These are phyloP conservation scores for Sebastes vulpes DNA, from an alignment of 2,797 vertebrate species.

Conservation along the genomic window DNA sequence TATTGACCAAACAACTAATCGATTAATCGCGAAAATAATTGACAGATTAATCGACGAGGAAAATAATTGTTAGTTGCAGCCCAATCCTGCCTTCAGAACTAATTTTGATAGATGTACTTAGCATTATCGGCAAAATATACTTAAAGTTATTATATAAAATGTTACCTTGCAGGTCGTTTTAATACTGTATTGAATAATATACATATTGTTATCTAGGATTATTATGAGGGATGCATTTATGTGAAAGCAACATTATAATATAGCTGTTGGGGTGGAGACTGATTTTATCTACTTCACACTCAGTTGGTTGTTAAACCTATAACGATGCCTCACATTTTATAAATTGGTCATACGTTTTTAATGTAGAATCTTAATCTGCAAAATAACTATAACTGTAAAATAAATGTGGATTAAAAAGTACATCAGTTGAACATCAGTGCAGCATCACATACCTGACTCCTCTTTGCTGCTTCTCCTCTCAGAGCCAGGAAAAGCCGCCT, in stretches of 20 bases:
- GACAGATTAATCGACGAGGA: too few species aligned
- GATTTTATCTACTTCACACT: too few species aligned
- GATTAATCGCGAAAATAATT: rapidly evolving
- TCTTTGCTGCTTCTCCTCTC: slow-evolving; percentile 83
- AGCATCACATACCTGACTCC: slow-evolving; percentile 79
- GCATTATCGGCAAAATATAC: neutral
- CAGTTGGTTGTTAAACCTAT: too few species aligned
- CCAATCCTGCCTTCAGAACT: neutral
- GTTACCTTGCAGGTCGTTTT: neutral
- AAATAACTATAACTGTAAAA: neutral
- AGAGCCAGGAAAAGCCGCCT: slow-evolving; percentile 67
- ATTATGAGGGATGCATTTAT: too few species aligned
- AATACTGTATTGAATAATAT: neutral
- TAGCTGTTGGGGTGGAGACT: too few species aligned
- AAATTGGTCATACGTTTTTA: rapidly evolving
- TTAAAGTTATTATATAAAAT: neutral
- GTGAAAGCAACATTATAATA: too few species aligned
- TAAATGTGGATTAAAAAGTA: neutral
- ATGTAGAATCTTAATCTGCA: neutral
- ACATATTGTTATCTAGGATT: neutral
- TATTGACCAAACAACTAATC: too few species aligned
- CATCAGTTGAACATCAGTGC: neutral
- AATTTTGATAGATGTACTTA: neutral
- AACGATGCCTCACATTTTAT: too few species aligned
- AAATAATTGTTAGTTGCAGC: neutral